phyloP scores from a whole-genome alignment of 1,140 invertebrate species.

The Nymphalis io region DNA sequence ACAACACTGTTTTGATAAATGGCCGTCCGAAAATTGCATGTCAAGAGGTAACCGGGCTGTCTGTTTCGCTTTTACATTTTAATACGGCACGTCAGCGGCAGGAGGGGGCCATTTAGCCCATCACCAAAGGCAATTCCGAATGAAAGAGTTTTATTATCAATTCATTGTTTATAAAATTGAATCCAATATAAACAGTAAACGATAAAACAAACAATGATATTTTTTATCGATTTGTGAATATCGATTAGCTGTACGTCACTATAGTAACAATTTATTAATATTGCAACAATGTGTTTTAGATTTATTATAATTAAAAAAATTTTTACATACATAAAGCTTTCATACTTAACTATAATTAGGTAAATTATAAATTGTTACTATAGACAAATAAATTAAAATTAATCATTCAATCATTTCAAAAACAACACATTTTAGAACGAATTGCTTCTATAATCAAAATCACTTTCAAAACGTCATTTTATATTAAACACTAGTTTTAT shows the following conservation, averaged over 20 bases:
- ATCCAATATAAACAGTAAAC: conserved; percentile 15
- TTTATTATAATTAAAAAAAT: no score
- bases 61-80: conserved; percentile 64
- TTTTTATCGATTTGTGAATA: neutral
- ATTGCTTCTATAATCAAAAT: no score
- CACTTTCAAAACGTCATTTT: no score
- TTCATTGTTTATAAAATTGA: conserved; percentile 44
- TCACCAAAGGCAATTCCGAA: conserved; percentile 55
- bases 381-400: no score
- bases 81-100: conserved; percentile 60
- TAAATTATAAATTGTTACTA: no score
- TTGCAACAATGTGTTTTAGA: neutral
- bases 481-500: no score
- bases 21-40: conserved; percentile 73
- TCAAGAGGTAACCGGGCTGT: conserved; percentile 70
- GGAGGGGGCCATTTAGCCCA: conserved; percentile 54
- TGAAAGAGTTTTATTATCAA: conserved; percentile 36
- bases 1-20: conserved; percentile 63
- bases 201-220: conserved; percentile 1
- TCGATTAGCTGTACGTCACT: neutral
- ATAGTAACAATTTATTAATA: neutral
- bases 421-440: no score
- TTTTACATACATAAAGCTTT: no score
- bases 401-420: no score
- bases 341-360: no score